These are phyloP conservation scores for Diabrotica virgifera DNA, from an alignment of 1,140 invertebrate species.

Conservation along the genomic window DNA sequence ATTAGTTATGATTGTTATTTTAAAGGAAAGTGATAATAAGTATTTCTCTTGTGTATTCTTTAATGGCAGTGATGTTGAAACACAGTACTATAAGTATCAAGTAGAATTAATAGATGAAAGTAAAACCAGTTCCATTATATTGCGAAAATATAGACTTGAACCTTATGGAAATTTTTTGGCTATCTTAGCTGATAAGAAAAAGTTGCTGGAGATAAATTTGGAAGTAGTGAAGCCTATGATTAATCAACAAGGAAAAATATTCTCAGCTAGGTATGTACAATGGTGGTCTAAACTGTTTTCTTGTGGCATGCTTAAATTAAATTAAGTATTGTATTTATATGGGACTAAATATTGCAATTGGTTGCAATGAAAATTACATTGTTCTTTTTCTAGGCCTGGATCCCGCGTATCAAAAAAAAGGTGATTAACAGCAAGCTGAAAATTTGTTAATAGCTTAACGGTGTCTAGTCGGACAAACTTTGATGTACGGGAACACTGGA, in stretches of 20 bases:
- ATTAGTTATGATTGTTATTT: conserved; percentile 18
- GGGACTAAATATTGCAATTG: no score
- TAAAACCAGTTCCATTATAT: conserved; percentile 24
- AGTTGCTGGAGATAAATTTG: conserved; percentile 20
- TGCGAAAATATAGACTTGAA: conserved; percentile 23
- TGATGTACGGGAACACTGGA: no score
- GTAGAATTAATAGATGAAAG: conserved; percentile 24
- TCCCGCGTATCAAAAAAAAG: no score
- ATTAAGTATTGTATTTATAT: no score
- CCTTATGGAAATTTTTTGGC: not conserved
- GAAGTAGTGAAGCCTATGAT: conserved; percentile 8
- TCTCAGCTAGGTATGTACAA: not conserved
- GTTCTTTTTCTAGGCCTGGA: no score
- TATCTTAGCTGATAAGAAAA: conserved; percentile 8
- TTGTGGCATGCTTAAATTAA: no score
- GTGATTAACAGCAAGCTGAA: no score
- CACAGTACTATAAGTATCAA: conserved; percentile 29
- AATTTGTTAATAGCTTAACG: no score
- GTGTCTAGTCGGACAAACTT: no score
- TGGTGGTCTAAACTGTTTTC: no score
- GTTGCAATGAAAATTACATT: no score
- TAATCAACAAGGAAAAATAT: not conserved
- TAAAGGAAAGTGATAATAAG: conserved; percentile 16
- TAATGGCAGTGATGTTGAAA: conserved; percentile 26
- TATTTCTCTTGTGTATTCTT: conserved; percentile 20